Percentiles rank a stretch among this genome's conserved stretches.
Evolutionary conservation across 2,888 invertebrate genomes (phyloP).

Genomic region (Polyommatus icarus): DNA sequence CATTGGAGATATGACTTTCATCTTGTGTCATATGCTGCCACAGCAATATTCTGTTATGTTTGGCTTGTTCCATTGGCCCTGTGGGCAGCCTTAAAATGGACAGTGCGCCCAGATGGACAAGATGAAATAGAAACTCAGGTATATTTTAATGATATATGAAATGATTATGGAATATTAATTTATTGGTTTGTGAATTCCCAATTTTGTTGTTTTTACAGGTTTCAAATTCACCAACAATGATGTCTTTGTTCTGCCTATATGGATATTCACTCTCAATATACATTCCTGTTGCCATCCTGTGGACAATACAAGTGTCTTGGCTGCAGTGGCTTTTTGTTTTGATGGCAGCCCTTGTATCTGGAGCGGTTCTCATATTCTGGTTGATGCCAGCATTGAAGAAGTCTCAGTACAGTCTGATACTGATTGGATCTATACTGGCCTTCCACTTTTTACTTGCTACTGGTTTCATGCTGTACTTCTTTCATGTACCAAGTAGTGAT

Average conservation of each 20-base stretch:
- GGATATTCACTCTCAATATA: constrained; percentile 97
- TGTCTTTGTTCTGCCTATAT: constrained; percentile 95
- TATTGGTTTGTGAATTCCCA: neutral
- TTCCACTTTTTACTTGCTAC: constrained; percentile 91
- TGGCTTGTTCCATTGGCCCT: constrained; percentile 91
- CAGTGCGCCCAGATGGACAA: constrained; percentile 79
- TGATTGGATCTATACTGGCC: constrained; percentile 82
- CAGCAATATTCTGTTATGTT: constrained; percentile 93
- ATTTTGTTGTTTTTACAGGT: constrained; percentile 58
- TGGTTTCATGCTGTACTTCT: constrained; percentile 92
- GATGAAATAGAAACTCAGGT: constrained; percentile 84
- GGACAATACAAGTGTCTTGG: constrained; percentile 91
- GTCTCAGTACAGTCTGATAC: constrained; percentile 76
- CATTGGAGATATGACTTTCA: constrained; percentile 97
- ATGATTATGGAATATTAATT: neutral
- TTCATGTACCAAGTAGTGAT: constrained; percentile 79
- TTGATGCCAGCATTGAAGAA: constrained; percentile 87
- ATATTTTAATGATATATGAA: constrained; percentile 30
- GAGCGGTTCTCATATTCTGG: constrained; percentile 90
- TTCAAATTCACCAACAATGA: constrained; percentile 82
- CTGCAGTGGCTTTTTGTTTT: constrained; percentile 94
- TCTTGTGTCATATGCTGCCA: constrained; percentile 94
- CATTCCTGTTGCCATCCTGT: constrained; percentile 94
- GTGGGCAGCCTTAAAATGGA: constrained; percentile 93
- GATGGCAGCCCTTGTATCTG: constrained; percentile 90